A percentile compares a stretch with the other conserved stretches of the same genome.
These are phyloP conservation scores for human (Homo sapiens) DNA, from an alignment of 2,113 vertebrate genomes.

Conservation along the genomic window GRCh38 chr14:33742001-33742500, in stretches of 20 bases:
- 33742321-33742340: neutral
- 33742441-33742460: neutral
- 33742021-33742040: neutral
- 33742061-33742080: neutral
- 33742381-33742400: neutral
- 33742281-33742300: neutral
- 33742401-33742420: neutral
- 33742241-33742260: neutral
- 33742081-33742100: constrained; percentile 9
- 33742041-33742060: neutral
- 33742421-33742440: neutral
- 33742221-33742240: neutral
- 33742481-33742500: neutral
- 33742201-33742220: neutral
- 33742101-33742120: constrained; percentile 20
- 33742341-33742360: neutral
- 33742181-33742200: neutral
- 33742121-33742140: neutral
- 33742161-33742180: neutral
- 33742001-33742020: neutral
- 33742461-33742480: neutral
- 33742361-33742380: neutral
- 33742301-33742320: neutral
- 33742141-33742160: constrained; percentile 12
- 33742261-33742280: neutral